Evolutionary conservation across 2,888 invertebrate genomes (phyloP).

Genomic region (Chloroclysta siterata): DNA sequence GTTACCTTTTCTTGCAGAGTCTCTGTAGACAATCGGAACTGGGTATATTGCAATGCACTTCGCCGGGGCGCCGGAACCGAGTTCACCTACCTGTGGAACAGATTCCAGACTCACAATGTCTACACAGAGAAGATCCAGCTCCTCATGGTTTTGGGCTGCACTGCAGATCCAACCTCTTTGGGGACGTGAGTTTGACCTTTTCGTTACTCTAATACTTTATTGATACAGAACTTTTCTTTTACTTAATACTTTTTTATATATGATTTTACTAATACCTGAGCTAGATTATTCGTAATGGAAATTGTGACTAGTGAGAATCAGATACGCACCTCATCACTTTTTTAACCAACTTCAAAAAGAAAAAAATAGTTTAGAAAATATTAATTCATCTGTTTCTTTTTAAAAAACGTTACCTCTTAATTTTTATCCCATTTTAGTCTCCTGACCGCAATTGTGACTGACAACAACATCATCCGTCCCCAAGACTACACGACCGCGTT

Average conservation of each 20-base stretch:
- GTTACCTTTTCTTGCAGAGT: constrained; percentile 54
- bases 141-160: constrained; percentile 88
- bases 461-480: constrained; percentile 67
- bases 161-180: constrained; percentile 81
- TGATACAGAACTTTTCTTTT: too few relatives aligned
- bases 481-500: constrained; percentile 78
- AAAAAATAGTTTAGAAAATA: too few relatives aligned
- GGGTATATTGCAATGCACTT: constrained; percentile 91
- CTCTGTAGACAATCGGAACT: constrained; percentile 81
- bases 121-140: constrained; percentile 89
- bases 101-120: constrained; percentile 84
- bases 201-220: neutral
- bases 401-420: neutral
- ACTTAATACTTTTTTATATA: too few relatives aligned
- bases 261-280: too few relatives aligned
- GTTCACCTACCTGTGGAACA: constrained; percentile 87
- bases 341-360: too few relatives aligned
- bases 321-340: too few relatives aligned
- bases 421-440: constrained; percentile 50
- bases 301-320: too few relatives aligned
- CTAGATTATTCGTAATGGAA: too few relatives aligned
- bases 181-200: constrained; percentile 47
- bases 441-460: constrained; percentile 58
- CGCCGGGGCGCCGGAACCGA: constrained; percentile 85
- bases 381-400: too few relatives aligned